These are phyloP conservation scores for Tychaedon coryphoeus DNA, from an alignment of 2,113 vertebrate genomes.

Conservation along the genomic window DNA sequence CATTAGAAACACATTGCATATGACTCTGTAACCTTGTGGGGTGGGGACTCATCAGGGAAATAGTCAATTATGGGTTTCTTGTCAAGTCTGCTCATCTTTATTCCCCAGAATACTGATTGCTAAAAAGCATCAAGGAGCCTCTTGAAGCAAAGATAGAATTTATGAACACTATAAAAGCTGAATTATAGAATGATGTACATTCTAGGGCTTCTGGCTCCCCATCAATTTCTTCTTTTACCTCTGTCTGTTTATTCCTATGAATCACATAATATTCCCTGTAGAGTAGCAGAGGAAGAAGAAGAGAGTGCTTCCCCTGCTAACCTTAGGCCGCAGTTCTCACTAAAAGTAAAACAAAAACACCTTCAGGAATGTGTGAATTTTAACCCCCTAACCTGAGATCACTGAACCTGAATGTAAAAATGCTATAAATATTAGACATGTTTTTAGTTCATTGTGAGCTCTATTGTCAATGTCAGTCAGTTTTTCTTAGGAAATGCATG, in stretches of 20 bases:
- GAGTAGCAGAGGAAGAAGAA: background rate
- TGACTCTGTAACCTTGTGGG: background rate
- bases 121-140: background rate
- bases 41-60: background rate
- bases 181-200: background rate
- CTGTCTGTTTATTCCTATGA: background rate
- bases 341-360: background rate
- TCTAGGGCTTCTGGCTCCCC: background rate
- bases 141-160: constrained; percentile 12
- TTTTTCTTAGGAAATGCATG: background rate
- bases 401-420: background rate
- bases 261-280: background rate
- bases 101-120: background rate
- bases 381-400: background rate
- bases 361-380: background rate
- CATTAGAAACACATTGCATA: background rate
- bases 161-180: constrained; percentile 13
- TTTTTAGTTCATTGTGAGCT: background rate
- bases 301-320: background rate
- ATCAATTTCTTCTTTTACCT: background rate
- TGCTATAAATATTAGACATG: background rate
- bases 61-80: background rate
- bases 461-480: background rate
- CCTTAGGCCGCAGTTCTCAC: background rate
- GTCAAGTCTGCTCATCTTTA: background rate